Evolutionary conservation across 2,797 vertebrate species (phyloP).

Genomic region (Leptodactylus fallax): DNA sequence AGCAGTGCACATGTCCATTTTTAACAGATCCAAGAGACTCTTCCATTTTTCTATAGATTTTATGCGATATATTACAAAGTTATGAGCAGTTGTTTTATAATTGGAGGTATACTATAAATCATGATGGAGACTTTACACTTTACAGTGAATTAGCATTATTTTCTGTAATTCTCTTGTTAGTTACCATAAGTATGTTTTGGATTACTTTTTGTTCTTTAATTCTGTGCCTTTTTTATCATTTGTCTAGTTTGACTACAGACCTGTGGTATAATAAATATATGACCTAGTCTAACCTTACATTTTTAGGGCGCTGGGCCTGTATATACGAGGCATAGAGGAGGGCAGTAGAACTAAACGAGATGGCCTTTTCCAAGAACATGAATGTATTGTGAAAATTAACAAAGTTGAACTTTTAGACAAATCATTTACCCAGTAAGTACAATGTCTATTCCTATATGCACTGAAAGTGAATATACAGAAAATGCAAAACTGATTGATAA

Average conservation of each 20-base stretch:
- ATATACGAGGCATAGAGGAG: constrained; percentile 92
- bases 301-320: constrained; percentile 87
- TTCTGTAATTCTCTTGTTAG: neutral
- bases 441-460: neutral
- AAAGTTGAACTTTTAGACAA: constrained; percentile 88
- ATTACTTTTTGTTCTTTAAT: neutral
- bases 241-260: neutral
- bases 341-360: constrained; percentile 90
- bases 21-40: too few species aligned
- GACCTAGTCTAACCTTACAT: neutral
- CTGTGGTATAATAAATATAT: neutral
- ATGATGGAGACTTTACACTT: neutral
- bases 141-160: neutral
- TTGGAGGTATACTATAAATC: neutral
- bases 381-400: constrained; percentile 96
- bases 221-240: neutral
- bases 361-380: constrained; percentile 89
- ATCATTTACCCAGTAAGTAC: constrained; percentile 92
- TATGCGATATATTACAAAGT: too few species aligned
- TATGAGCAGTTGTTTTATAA: too few species aligned
- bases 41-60: too few species aligned
- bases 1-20: too few species aligned
- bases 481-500: neutral
- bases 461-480: too few species aligned
- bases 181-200: neutral